A percentile compares a stretch with the other conserved stretches of the same genome.
Conservation (phyloP, 1,140 invertebrate species). For the Megathymus violae region DNA sequence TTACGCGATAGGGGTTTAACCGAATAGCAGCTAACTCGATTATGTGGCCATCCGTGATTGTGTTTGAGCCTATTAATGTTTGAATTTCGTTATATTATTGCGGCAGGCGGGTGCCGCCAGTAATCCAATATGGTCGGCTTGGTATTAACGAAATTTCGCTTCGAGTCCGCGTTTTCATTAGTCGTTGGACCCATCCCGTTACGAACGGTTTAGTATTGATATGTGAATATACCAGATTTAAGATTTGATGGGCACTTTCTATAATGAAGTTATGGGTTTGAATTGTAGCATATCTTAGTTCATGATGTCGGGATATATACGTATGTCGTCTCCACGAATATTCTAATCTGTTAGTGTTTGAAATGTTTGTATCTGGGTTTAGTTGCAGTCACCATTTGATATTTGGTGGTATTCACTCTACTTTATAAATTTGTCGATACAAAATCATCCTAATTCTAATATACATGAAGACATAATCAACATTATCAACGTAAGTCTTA, state of each 20-base stretch:
- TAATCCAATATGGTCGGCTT: slow-evolving; percentile 72
- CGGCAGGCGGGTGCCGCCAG: slow-evolving; percentile 58
- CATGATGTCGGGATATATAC: no score
- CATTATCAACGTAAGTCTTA: no score
- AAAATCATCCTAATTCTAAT: no score
- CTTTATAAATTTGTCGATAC: no score
- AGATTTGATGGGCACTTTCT: background rate
- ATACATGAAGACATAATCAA: background rate
- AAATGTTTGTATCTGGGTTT: no score
- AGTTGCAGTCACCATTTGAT: no score
- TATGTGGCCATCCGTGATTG: slow-evolving; percentile 81
- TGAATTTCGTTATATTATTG: slow-evolving; percentile 82
- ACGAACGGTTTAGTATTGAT: slow-evolving; percentile 24
- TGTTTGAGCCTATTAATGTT: slow-evolving; percentile 81
- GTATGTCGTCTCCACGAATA: no score
- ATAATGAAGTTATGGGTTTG: background rate
- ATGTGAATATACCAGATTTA: slow-evolving; percentile 5
- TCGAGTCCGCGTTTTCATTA: slow-evolving; percentile 49
- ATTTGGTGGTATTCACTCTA: no score
- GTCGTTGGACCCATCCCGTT: slow-evolving; percentile 36
- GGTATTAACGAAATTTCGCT: slow-evolving; percentile 68
- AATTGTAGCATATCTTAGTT: background rate
- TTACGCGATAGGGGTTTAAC: slow-evolving; percentile 78
- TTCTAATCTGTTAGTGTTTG: no score
- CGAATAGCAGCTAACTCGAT: slow-evolving; percentile 80